Conservation (phyloP, 2,888 invertebrate genomes). For the Trilocha varians region DNA sequence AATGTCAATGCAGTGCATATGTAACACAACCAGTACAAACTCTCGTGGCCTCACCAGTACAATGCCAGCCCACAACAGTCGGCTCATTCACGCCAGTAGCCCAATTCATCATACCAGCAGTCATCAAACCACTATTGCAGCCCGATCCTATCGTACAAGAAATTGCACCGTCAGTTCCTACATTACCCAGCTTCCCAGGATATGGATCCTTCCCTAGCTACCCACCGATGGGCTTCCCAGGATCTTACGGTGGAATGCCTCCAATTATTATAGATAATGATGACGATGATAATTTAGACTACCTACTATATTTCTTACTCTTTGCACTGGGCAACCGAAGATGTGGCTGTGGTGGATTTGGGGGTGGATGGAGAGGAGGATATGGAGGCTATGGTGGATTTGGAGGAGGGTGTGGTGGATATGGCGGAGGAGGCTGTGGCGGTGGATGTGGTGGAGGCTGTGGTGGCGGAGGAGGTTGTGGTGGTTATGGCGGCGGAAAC, state of each 20-base stretch:
- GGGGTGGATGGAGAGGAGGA: slow-evolving; percentile 9
- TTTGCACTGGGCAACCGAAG: slow-evolving; percentile 33
- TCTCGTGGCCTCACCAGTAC: slow-evolving; percentile 1
- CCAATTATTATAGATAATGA: slow-evolving; percentile 26
- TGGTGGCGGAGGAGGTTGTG: neutral
- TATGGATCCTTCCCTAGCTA: slow-evolving; percentile 7
- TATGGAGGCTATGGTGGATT: neutral
- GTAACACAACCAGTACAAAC: slow-evolving; percentile 5
- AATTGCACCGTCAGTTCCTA: slow-evolving; percentile 10
- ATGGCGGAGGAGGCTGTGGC: neutral
- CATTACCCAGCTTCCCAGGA: slow-evolving; percentile 12
- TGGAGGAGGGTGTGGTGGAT: neutral
- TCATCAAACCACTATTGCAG: slow-evolving; percentile 32
- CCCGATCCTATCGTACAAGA: slow-evolving; percentile 16
- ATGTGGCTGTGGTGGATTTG: slow-evolving; percentile 8
- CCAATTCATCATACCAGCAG: slow-evolving; percentile 37
- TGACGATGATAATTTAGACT: slow-evolving; percentile 23
- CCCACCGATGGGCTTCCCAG: slow-evolving; percentile 8
- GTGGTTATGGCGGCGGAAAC: neutral
- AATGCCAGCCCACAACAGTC: slow-evolving; percentile 12
- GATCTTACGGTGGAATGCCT: slow-evolving; percentile 20
- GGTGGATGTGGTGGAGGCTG: slow-evolving; percentile 4
- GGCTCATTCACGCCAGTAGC: slow-evolving; percentile 11
- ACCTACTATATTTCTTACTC: slow-evolving; percentile 36
- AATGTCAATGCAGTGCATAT: slow-evolving; percentile 8